phyloP scores from a whole-genome alignment of 2,113 vertebrate genomes.

The Tupaia chinensis region DNA sequence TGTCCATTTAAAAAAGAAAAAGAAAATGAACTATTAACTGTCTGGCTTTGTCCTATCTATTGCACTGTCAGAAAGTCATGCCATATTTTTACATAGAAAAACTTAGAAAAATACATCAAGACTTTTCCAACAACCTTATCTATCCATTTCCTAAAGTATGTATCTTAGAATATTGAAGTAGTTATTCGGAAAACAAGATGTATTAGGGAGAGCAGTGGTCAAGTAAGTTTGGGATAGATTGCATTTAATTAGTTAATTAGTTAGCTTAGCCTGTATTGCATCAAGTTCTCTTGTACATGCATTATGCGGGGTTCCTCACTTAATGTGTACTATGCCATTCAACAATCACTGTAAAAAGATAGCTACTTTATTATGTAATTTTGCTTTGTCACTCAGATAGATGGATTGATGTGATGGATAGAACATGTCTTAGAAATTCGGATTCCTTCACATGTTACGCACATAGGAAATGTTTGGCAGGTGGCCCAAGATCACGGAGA shows the following conservation, averaged over 20 bases:
- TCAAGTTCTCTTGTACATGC: accelerated
- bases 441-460: not conserved
- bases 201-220: not conserved
- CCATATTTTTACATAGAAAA: too few species aligned
- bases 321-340: not conserved
- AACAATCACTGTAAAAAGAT: not conserved
- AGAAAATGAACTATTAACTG: not conserved
- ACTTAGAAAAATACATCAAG: too few species aligned
- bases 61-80: too few species aligned
- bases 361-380: not conserved
- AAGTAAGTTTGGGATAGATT: not conserved
- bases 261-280: too few species aligned
- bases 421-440: not conserved
- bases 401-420: not conserved
- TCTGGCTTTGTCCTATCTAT: not conserved
- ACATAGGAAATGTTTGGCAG: not conserved
- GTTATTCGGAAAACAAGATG: not conserved
- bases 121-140: too few species aligned
- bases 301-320: not conserved
- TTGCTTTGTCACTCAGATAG: not conserved
- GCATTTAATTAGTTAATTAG: not conserved
- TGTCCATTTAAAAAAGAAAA: too few species aligned
- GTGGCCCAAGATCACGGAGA: not conserved
- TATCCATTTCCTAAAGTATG: not conserved
- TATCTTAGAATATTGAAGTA: not conserved